A percentile compares a stretch with the other conserved stretches of the same genome.
phyloP scores from a whole-genome alignment of 2,888 invertebrate genomes.

The Xiphydria camelus region DNA sequence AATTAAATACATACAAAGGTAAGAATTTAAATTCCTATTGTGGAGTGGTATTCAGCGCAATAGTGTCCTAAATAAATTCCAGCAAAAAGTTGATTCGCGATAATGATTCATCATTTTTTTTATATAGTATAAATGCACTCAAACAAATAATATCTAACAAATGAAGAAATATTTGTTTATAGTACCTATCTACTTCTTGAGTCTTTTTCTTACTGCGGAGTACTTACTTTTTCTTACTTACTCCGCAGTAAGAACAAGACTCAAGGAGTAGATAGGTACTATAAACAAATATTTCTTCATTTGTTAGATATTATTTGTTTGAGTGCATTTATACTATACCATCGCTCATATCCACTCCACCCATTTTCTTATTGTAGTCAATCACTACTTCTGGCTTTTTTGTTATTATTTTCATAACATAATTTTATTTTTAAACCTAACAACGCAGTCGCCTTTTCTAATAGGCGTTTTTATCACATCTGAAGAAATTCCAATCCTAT shows the following conservation, averaged over 20 bases:
- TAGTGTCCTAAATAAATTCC: constrained; percentile 7
- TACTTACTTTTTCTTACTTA: too few species aligned
- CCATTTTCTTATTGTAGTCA: too few species aligned
- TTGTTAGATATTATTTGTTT: constrained; percentile 10
- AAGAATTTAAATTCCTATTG: constrained; percentile 9
- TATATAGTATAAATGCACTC: constrained; percentile 10
- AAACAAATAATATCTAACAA: constrained; percentile 10
- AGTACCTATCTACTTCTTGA: not conserved
- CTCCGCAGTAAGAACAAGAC: too few species aligned
- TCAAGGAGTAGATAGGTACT: not conserved
- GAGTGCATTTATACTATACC: constrained; percentile 10
- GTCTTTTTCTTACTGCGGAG: constrained; percentile 2
- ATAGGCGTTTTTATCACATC: too few species aligned
- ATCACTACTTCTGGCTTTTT: too few species aligned
- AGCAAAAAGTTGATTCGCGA: constrained; percentile 8
- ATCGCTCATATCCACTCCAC: too few species aligned
- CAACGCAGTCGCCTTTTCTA: too few species aligned
- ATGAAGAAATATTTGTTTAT: constrained; percentile 3
- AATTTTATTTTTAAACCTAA: too few species aligned
- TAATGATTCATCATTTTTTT: constrained; percentile 11
- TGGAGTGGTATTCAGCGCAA: constrained; percentile 10
- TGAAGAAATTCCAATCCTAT: too few species aligned
- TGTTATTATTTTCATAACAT: too few species aligned
- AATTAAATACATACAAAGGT: not conserved
- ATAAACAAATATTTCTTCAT: constrained; percentile 3